Conservation (phyloP, 2,113 vertebrate genomes). For the Neofelis nebulosa region DNA sequence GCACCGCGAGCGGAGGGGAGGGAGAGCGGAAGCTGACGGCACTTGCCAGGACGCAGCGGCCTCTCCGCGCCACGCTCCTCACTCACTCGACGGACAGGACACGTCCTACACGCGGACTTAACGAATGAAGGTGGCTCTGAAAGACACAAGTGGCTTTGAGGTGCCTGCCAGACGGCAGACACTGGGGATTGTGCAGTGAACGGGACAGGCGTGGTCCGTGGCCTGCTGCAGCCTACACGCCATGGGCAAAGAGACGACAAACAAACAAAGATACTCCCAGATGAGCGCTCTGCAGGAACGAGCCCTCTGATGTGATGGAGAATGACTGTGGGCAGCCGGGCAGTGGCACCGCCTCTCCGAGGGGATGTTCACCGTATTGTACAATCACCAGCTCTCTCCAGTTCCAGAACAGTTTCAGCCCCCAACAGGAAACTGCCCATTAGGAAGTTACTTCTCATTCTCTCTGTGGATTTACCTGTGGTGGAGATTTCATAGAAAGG, state of each 20-base stretch:
- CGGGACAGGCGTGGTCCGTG: neutral
- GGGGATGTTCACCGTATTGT: neutral
- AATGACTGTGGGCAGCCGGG: fast-evolving
- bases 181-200: neutral
- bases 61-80: neutral
- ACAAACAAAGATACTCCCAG: neutral
- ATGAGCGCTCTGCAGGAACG: neutral
- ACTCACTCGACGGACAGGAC: neutral
- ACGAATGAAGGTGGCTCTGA: neutral
- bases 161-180: neutral
- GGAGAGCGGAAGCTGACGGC: neutral
- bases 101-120: neutral
- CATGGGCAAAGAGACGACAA: neutral
- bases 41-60: neutral
- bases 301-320: neutral
- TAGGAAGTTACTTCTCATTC: neutral
- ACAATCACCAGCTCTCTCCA: neutral
- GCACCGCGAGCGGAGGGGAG: neutral
- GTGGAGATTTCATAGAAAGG: neutral
- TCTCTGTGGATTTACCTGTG: neutral
- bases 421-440: neutral
- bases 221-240: neutral
- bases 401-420: neutral
- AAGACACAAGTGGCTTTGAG: neutral
- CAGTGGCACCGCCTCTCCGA: neutral